Percentiles rank a stretch among this genome's conserved stretches.
These are phyloP conservation scores for Adelognathus sp. DNA, from an alignment of 2,888 invertebrate species.

Conservation along the genomic window DNA sequence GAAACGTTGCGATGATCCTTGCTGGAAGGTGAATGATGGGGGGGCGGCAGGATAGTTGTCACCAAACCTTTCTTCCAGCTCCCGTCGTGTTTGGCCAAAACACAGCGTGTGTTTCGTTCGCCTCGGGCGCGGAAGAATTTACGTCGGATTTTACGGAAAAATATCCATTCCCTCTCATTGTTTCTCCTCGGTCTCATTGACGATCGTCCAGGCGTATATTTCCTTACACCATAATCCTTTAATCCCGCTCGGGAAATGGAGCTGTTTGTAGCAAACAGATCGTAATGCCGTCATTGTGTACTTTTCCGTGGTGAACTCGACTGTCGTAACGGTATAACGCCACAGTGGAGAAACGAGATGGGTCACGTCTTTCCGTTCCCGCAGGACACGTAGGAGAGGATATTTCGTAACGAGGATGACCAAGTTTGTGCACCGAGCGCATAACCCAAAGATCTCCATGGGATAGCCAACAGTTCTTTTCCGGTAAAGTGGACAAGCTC, in stretches of 20 bases:
- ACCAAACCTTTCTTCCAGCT: constrained; percentile 45
- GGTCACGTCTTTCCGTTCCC: not conserved
- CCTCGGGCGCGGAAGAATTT: too few species aligned
- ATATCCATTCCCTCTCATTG: constrained; percentile 67
- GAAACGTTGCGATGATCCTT: constrained; percentile 47
- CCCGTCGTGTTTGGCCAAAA: constrained; percentile 49
- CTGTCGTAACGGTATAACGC: constrained; percentile 66
- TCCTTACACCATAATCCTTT: constrained; percentile 77
- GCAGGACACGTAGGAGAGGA: too few species aligned
- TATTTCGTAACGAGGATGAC: constrained; percentile 14
- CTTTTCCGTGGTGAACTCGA: too few species aligned
- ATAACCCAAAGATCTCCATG: not conserved
- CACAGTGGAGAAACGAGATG: constrained; percentile 40
- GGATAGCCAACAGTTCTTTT: not conserved
- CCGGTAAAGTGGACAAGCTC: not conserved
- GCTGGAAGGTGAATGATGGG: constrained; percentile 42
- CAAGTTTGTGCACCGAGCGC: not conserved
- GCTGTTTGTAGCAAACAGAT: constrained; percentile 78
- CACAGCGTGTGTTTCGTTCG: constrained; percentile 50
- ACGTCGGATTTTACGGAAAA: too few species aligned
- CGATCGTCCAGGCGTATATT: constrained; percentile 73
- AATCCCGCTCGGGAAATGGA: constrained; percentile 76
- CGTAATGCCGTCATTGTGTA: constrained; percentile 69
- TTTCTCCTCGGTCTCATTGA: constrained; percentile 77
- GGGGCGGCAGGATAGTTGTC: constrained; percentile 52